Percentiles rank a stretch among this genome's conserved stretches.
These are phyloP conservation scores for Cryptosula pallasiana DNA, from an alignment of 2,888 invertebrate genomes.

Conservation along the genomic window DNA sequence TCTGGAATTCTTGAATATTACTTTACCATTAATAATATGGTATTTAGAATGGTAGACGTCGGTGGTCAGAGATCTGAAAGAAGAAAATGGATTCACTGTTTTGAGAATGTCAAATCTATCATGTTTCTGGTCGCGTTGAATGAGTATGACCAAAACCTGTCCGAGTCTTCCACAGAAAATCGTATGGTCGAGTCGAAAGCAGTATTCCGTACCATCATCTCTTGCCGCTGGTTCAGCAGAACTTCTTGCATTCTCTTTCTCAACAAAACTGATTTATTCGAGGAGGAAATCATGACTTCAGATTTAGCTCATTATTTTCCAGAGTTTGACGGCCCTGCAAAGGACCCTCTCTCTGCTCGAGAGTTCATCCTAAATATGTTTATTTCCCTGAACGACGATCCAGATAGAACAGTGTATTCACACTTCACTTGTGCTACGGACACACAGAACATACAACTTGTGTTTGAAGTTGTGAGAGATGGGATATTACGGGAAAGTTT, in stretches of 20 bases:
- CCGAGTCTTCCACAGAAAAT: slow-evolving; percentile 99
- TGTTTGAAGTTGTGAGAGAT: no score
- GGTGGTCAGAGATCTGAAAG: slow-evolving; percentile 99
- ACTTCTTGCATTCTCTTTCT: slow-evolving; percentile 99
- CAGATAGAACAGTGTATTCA: no score
- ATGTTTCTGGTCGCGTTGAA: slow-evolving; percentile 99
- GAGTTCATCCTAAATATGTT: no score
- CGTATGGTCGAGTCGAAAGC: slow-evolving; percentile 99
- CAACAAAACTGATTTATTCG: slow-evolving; percentile 97
- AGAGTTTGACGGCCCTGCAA: no score
- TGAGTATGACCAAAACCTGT: slow-evolving; percentile 72
- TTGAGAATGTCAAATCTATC: slow-evolving; percentile 99
- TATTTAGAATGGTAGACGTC: slow-evolving; percentile 99
- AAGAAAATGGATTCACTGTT: slow-evolving; percentile 99
- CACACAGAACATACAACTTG: no score
- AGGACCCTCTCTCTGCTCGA: no score
- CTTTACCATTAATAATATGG: slow-evolving; percentile 99
- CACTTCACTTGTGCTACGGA: no score
- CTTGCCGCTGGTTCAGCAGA: slow-evolving; percentile 99
- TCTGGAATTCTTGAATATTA: slow-evolving; percentile 99
- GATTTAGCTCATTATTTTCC: no score
- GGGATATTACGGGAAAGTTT: no score
- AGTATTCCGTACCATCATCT: slow-evolving; percentile 99
- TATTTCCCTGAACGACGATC: no score
- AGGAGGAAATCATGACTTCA: slow-evolving; percentile 99